Conservation (phyloP, 2,113 vertebrate genomes). For the Phaethon lepturus region DNA sequence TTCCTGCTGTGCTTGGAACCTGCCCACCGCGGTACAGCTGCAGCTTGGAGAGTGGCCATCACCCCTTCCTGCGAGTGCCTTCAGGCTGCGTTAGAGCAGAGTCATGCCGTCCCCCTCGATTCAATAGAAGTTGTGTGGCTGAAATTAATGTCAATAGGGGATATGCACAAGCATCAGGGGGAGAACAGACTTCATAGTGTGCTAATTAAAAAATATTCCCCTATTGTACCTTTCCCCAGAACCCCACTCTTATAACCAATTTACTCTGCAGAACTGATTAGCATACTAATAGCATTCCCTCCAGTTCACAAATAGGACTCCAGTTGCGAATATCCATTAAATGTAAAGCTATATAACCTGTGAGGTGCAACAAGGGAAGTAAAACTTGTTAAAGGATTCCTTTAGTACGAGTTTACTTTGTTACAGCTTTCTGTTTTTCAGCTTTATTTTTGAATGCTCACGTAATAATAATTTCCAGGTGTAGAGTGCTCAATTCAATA, state of each 20-base stretch:
- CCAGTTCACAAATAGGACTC: slow-evolving; percentile 51
- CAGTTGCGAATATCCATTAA: slow-evolving; percentile 71
- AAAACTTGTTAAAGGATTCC: slow-evolving; percentile 27
- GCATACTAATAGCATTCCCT: slow-evolving; percentile 67
- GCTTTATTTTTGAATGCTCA: not conserved
- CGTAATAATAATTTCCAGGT: not conserved
- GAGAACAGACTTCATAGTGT: slow-evolving; percentile 18
- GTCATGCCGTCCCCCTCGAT: not conserved
- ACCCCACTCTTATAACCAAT: slow-evolving; percentile 58
- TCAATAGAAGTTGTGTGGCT: not conserved
- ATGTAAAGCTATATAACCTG: slow-evolving; percentile 34
- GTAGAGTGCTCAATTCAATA: not conserved
- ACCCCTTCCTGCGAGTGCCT: not conserved
- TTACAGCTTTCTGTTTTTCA: not conserved
- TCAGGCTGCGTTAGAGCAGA: not conserved
- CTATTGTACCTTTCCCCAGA: slow-evolving; percentile 34
- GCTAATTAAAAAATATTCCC: slow-evolving; percentile 63
- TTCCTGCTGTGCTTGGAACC: not conserved
- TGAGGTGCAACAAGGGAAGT: not conserved
- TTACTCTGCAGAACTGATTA: slow-evolving; percentile 65
- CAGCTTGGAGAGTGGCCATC: not conserved
- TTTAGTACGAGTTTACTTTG: not conserved
- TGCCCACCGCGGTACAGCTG: not conserved
- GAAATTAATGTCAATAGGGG: slow-evolving; percentile 26
- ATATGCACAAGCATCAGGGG: not conserved